Conservation (phyloP, 2,797 vertebrate genomes). For the Diglossa cyanea region DNA sequence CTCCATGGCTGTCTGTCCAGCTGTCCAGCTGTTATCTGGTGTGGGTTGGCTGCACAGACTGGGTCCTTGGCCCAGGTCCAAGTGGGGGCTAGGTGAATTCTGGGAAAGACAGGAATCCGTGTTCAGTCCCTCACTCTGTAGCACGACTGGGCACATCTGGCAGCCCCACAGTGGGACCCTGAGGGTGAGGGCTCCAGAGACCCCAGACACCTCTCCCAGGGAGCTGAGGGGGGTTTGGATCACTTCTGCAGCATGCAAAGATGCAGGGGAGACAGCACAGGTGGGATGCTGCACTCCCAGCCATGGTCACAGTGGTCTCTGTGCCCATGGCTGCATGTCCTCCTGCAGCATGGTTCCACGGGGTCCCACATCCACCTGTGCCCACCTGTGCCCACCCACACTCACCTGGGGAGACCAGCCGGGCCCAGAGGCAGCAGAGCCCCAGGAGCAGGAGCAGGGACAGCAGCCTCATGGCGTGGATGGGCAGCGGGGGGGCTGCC, state of each 20-base stretch:
- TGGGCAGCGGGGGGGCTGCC: neutral
- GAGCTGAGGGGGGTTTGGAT: neutral
- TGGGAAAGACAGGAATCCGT: neutral
- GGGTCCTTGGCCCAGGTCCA: neutral
- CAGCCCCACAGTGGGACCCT: accelerated
- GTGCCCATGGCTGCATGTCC: accelerated
- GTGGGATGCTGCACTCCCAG: neutral
- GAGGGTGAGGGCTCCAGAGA: neutral
- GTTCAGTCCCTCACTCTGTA: neutral
- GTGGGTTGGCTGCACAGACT: accelerated
- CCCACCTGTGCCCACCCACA: neutral
- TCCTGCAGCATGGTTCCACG: accelerated
- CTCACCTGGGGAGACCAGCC: constrained; percentile 20
- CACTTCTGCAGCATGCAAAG: neutral
- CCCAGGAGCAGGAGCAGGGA: constrained; percentile 26
- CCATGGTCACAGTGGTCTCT: accelerated
- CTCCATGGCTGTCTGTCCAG: neutral
- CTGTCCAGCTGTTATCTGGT: neutral
- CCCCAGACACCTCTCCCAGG: neutral
- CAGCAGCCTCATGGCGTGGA: neutral
- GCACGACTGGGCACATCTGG: accelerated
- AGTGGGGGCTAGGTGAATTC: neutral
- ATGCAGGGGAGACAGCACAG: neutral
- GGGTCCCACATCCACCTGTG: accelerated
- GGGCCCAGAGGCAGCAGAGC: constrained; percentile 52